These are phyloP conservation scores for Pangasius mekongensis DNA, from an alignment of 2,797 vertebrate species.

Conservation along the genomic window DNA sequence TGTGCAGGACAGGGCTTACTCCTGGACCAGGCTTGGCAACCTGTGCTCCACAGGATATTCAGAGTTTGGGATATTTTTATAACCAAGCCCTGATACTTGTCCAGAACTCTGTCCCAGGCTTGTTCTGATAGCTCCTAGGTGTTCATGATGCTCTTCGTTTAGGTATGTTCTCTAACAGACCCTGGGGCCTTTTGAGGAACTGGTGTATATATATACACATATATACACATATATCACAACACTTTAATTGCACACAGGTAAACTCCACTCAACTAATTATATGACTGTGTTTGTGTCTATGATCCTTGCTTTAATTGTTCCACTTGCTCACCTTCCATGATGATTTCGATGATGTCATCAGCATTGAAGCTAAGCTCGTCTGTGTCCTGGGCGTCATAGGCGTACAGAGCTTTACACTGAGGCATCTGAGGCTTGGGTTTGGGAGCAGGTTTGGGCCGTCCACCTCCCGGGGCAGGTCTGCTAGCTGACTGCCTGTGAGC, in stretches of 20 bases:
- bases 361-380: constrained; percentile 99
- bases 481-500: constrained; percentile 83
- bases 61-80: not conserved
- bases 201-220: not conserved
- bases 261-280: not conserved
- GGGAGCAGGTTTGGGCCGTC: constrained; percentile 92
- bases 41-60: not conserved
- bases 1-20: not conserved
- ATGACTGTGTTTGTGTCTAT: not conserved
- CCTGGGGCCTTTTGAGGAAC: not conserved
- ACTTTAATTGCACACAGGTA: not conserved
- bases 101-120: not conserved
- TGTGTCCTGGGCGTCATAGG: constrained; percentile 97
- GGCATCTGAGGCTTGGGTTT: constrained; percentile 97
- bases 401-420: constrained; percentile 94
- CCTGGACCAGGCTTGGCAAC: not conserved
- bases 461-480: constrained; percentile 87
- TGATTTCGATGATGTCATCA: constrained; percentile 90
- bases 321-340: constrained; percentile 87
- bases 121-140: not conserved
- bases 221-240: too few species aligned
- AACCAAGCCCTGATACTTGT: not conserved
- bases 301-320: not conserved
- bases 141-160: not conserved
- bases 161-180: too few species aligned